Conservation (phyloP, 2,797 vertebrate genomes). For the Acanthiza pusilla region DNA sequence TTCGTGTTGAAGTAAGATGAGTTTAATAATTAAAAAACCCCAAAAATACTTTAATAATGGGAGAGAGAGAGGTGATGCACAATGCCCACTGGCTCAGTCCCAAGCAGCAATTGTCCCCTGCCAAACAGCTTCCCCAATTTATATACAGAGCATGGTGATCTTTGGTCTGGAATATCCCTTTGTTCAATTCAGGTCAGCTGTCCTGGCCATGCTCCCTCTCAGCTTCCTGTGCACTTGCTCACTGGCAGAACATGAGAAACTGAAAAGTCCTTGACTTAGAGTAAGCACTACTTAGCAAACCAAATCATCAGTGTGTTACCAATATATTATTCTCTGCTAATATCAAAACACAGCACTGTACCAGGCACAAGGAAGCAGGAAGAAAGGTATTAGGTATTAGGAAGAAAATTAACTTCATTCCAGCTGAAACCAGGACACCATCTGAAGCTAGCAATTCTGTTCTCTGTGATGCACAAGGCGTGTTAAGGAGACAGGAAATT, state of each 20-base stretch:
- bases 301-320: background rate
- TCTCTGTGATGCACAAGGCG: background rate
- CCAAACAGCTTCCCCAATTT: background rate
- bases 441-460: background rate
- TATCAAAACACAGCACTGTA: background rate
- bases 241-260: background rate
- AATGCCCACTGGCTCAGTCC: background rate
- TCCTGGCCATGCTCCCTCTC: background rate
- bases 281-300: background rate
- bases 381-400: background rate
- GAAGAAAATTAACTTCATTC: background rate
- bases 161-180: background rate
- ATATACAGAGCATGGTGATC: background rate
- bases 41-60: background rate
- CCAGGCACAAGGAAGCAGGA: background rate
- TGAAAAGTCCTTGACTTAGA: background rate
- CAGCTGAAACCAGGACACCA: background rate
- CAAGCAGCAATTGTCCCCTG: background rate
- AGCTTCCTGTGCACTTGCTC: background rate
- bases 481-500: background rate
- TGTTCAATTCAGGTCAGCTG: background rate
- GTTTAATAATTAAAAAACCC: background rate
- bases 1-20: background rate
- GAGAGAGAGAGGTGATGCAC: background rate
- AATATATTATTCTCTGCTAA: background rate